Base-by-base conservation (phyloP, 2,113 vertebrate species). In the Tetraodon nigroviridis region DNA sequence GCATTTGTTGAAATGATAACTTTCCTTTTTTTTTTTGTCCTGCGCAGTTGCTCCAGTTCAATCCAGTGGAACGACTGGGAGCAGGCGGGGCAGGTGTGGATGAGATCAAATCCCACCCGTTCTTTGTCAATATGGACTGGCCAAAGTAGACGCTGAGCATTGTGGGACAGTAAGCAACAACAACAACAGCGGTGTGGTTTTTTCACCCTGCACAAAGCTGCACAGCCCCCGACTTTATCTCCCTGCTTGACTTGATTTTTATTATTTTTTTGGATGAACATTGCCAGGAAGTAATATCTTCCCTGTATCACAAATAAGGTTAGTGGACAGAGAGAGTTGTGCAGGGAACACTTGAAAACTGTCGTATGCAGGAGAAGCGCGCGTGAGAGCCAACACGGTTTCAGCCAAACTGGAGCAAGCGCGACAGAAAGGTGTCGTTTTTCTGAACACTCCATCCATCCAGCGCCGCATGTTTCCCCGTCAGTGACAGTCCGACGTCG, bases 91-190 rank as follows among this genome's bases (percentile, higher is more conserved):
- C 91, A 51, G 96, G 95, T 42, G 95, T 92, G 29, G 97, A 99
- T 82, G 96, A 98, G 67, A 96, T 99, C 83, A 98, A 94, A 84
- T 96, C 96, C 58, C 97, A 98, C 78, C 96, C 97, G 0, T 98
- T 99, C 86, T 99, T 99, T 76, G 85, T 89, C 64, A 87, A 75
- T 40, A 90, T 94, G 86, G 87, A 92, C 72, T 97, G 96, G 96
- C 81, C 90, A 70, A 90, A 92, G 55, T 90, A 86, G 69, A 64
- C 22, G 15, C 57, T 8, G 49, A 17, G 63, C 52, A 44, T 37
- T 54, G 48, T 48, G 56, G 46, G 40, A 17, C 17, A 44, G 2
- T 5, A 51, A 57, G 55, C 48, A 15, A 21, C 41, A 49, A 53
- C 73, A 69, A 58, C 45, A n/a, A n/a, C 63, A 60, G 72, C 6